phyloP scores from a whole-genome alignment of 2,888 invertebrate species.

The Rhagium mordax region DNA sequence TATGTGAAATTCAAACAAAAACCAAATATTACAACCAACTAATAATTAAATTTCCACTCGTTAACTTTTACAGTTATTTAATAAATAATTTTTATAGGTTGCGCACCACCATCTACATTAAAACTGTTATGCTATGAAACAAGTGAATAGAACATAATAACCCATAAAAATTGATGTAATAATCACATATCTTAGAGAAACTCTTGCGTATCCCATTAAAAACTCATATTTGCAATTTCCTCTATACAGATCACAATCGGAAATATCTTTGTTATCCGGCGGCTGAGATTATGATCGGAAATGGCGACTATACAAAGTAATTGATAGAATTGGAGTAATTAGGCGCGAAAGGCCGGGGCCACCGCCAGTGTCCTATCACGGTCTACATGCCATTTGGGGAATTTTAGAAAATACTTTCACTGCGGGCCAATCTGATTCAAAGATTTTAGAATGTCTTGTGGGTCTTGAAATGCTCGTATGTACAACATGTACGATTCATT shows the following conservation, averaged over 20 bases:
- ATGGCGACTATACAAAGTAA: conserved; percentile 4
- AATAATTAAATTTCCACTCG: no score
- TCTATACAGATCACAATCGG: background rate
- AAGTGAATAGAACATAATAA: background rate
- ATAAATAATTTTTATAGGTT: background rate
- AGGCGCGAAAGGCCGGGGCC: conserved; percentile 15
- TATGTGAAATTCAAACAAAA: background rate
- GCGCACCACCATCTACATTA: no score
- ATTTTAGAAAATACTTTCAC: conserved; percentile 42
- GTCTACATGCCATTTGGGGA: conserved; percentile 46
- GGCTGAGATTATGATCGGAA: conserved; percentile 4
- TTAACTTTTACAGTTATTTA: background rate
- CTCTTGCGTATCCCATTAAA: background rate
- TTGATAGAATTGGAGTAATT: conserved; percentile 19
- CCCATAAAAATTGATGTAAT: background rate
- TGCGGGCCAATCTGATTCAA: background rate
- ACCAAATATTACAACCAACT: background rate
- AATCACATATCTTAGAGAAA: background rate
- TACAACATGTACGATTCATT: background rate
- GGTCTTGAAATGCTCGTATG: no score
- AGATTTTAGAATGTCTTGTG: background rate
- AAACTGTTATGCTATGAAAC: background rate
- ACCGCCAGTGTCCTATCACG: conserved; percentile 32
- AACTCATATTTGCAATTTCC: background rate
- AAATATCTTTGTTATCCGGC: background rate